Percentiles rank a stretch among this genome's conserved stretches.
These are phyloP conservation scores for Tetropium fuscum DNA, from an alignment of 2,888 invertebrate genomes.

Conservation along the genomic window DNA sequence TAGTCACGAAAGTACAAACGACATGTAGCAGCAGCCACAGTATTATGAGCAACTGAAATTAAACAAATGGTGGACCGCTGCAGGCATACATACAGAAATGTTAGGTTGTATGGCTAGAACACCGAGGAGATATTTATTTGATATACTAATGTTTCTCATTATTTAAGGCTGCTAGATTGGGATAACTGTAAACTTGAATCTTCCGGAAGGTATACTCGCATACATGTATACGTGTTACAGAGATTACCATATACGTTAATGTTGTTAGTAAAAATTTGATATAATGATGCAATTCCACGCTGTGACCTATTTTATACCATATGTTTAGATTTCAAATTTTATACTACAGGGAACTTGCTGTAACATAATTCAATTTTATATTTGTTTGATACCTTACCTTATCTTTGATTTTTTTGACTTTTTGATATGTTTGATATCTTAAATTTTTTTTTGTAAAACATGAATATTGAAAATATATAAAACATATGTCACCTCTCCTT, in stretches of 20 bases:
- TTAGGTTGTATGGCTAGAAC: conserved; percentile 2
- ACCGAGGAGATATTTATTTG: conserved; percentile 33
- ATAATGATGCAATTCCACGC: not conserved
- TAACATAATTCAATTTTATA: no score
- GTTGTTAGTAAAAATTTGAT: not conserved
- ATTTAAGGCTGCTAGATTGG: conserved; percentile 37
- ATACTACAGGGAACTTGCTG: no score
- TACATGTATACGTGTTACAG: not conserved
- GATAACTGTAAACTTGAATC: conserved; percentile 46
- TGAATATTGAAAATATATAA: no score
- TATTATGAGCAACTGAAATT: no score
- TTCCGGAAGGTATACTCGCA: conserved; percentile 41
- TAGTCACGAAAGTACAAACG: no score
- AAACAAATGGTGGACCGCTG: not conserved
- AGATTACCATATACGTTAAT: conserved; percentile 39
- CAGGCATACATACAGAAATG: conserved; percentile 13
- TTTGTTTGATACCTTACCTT: no score
- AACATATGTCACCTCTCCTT: no score
- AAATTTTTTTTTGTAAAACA: no score
- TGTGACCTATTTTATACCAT: not conserved
- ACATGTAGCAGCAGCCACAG: no score
- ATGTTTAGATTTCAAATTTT: not conserved
- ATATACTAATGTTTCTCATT: conserved; percentile 30
- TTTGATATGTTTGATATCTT: no score
- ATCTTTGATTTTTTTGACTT: no score